These are phyloP conservation scores for Grammomys surdaster DNA, from an alignment of 2,113 vertebrate species.

Conservation along the genomic window DNA sequence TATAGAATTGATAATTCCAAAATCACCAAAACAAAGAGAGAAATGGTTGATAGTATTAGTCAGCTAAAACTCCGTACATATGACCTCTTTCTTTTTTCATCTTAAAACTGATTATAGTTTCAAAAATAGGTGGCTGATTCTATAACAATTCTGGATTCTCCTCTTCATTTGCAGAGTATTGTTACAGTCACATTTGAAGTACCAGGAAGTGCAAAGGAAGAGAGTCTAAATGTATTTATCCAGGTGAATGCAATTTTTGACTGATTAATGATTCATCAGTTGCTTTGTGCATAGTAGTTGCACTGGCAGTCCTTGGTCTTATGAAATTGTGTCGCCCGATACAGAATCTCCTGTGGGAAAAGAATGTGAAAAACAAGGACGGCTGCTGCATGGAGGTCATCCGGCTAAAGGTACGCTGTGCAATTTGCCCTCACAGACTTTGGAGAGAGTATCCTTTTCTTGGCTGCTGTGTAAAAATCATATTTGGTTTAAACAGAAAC, in stretches of 20 bases:
- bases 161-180: conserved; percentile 90
- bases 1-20: not conserved
- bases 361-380: conserved; percentile 91
- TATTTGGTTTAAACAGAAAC: conserved; percentile 38
- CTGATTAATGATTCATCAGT: conserved; percentile 9
- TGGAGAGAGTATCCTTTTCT: not conserved
- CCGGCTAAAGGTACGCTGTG: conserved; percentile 92
- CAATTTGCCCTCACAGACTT: conserved; percentile 4
- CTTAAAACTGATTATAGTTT: conserved; percentile 54
- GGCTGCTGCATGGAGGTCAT: conserved; percentile 93
- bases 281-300: not conserved
- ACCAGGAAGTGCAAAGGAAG: conserved; percentile 91
- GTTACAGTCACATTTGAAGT: conserved; percentile 96
- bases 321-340: conserved; percentile 72
- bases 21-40: not conserved
- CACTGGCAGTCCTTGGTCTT: conserved; percentile 34
- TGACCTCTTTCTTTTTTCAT: not conserved
- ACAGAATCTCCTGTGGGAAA: conserved; percentile 98
- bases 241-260: conserved; percentile 88
- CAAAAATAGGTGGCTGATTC: conserved; percentile 9
- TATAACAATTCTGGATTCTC: conserved; percentile 48
- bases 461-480: not conserved
- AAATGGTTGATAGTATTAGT: not conserved
- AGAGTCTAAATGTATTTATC: conserved; percentile 93
- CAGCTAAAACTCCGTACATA: not conserved